Conservation (phyloP, 2,113 vertebrate genomes). For the Symphodus melops region DNA sequence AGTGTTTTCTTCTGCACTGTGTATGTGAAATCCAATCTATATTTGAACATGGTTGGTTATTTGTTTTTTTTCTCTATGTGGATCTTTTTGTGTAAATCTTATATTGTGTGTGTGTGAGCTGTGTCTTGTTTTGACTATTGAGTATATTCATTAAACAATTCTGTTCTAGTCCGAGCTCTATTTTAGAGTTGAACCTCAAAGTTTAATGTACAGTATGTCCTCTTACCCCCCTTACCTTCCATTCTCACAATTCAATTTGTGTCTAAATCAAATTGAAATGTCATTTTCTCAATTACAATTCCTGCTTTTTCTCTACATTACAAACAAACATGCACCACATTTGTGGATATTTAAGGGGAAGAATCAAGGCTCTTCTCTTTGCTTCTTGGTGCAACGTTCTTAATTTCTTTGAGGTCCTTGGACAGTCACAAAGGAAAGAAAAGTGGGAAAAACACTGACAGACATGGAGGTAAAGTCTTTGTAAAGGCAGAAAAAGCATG, state of each 20-base stretch:
- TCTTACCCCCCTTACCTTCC: too few relatives aligned
- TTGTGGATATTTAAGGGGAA: neutral
- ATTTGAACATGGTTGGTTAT: neutral
- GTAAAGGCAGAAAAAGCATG: neutral
- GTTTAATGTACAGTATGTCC: too few relatives aligned
- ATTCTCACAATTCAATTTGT: too few relatives aligned
- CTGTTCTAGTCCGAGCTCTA: too few relatives aligned
- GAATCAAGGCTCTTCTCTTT: neutral
- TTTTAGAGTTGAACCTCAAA: too few relatives aligned
- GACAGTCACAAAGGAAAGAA: conserved; percentile 1
- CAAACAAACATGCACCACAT: neutral
- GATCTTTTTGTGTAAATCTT: too few relatives aligned
- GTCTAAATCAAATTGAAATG: neutral
- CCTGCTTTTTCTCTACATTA: neutral
- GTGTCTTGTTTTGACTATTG: neutral
- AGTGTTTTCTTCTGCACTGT: neutral
- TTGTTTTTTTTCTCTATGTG: too few relatives aligned
- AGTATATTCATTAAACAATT: too few relatives aligned
- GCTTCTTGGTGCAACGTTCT: neutral
- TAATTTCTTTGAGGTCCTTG: conserved; percentile 18
- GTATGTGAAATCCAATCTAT: neutral
- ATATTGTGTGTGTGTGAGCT: neutral
- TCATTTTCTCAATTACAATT: neutral
- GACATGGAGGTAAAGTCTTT: conserved; percentile 19
- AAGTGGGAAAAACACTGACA: neutral